phyloP scores from a whole-genome alignment of 2,797 vertebrate genomes.

The Gymnoscopelus microlampas region DNA sequence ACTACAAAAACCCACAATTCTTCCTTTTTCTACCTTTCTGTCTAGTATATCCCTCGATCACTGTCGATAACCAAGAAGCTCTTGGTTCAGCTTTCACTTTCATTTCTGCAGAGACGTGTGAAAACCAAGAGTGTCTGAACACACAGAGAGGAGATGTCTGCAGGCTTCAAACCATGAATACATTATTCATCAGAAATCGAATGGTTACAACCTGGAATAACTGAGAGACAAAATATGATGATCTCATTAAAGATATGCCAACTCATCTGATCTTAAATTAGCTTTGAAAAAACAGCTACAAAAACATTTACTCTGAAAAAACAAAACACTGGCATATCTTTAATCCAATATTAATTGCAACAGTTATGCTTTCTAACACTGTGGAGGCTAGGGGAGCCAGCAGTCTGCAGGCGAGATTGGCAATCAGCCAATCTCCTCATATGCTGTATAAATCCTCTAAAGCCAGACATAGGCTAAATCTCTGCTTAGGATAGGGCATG shows the following conservation, averaged over 20 bases:
- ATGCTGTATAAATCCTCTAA: neutral
- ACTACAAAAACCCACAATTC: conserved; percentile 6
- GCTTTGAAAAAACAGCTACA: neutral
- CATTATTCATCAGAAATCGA: conserved; percentile 75
- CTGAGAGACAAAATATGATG: conserved; percentile 37
- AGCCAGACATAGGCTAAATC: neutral
- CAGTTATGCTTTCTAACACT: neutral
- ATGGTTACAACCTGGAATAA: conserved; percentile 29
- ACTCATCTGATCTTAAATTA: conserved; percentile 20
- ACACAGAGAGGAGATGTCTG: conserved; percentile 62
- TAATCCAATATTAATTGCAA: neutral
- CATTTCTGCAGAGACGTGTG: conserved; percentile 73
- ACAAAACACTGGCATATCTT: neutral
- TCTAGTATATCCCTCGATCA: conserved; percentile 52
- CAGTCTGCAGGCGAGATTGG: neutral
- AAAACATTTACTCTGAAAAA: neutral
- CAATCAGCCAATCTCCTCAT: neutral
- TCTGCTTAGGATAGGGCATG: neutral
- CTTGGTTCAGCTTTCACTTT: conserved; percentile 59
- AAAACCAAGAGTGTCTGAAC: conserved; percentile 70
- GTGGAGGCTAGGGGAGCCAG: neutral
- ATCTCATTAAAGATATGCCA: conserved; percentile 30
- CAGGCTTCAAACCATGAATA: conserved; percentile 64
- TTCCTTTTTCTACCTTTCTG: conserved; percentile 23
- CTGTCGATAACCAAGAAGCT: conserved; percentile 58